These are phyloP conservation scores for Macrostomum lignano DNA, from an alignment of 1,140 invertebrate species.

Conservation along the genomic window DNA sequence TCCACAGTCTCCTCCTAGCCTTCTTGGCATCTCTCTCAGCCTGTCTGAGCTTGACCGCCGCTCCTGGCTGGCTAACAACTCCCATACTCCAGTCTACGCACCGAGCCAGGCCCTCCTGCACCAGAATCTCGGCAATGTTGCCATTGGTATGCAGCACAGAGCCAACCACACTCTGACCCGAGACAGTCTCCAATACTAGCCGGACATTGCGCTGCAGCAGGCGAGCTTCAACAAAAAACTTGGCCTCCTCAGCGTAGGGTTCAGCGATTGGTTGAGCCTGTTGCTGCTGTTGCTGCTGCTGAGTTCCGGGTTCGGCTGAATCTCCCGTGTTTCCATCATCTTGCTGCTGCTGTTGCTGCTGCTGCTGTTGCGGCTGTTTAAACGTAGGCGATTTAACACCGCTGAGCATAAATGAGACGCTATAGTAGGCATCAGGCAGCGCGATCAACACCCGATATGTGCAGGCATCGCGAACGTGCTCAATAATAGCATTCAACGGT, in stretches of 20 bases:
- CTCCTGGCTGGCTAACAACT: no score
- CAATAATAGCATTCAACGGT: slow-evolving; percentile 53
- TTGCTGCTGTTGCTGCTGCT: no score
- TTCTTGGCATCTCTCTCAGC: no score
- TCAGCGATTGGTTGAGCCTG: no score
- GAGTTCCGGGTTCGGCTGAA: slow-evolving; percentile 34
- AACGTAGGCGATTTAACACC: slow-evolving; percentile 29
- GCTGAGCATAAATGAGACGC: slow-evolving; percentile 68
- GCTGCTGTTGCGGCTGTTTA: not conserved
- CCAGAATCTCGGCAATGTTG: slow-evolving; percentile 70
- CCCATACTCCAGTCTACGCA: slow-evolving; percentile 91
- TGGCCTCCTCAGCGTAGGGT: slow-evolving; percentile 46
- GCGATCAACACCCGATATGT: slow-evolving; percentile 61
- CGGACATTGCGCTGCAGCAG: slow-evolving; percentile 72
- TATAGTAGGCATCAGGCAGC: slow-evolving; percentile 40
- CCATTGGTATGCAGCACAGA: slow-evolving; percentile 69
- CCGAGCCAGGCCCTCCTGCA: slow-evolving; percentile 65
- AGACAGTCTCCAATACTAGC: slow-evolving; percentile 59
- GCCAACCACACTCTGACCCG: slow-evolving; percentile 51
- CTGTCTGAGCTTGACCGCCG: no score
- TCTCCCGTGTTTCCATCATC: not conserved
- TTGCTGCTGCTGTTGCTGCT: not conserved
- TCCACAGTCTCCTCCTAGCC: no score
- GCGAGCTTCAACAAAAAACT: slow-evolving; percentile 61
- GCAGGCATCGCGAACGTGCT: slow-evolving; percentile 79